A percentile compares a stretch with the other conserved stretches of the same genome.
Evolutionary conservation across 2,888 invertebrate genomes (phyloP).

Genomic region (Eilema sororculum): DNA sequence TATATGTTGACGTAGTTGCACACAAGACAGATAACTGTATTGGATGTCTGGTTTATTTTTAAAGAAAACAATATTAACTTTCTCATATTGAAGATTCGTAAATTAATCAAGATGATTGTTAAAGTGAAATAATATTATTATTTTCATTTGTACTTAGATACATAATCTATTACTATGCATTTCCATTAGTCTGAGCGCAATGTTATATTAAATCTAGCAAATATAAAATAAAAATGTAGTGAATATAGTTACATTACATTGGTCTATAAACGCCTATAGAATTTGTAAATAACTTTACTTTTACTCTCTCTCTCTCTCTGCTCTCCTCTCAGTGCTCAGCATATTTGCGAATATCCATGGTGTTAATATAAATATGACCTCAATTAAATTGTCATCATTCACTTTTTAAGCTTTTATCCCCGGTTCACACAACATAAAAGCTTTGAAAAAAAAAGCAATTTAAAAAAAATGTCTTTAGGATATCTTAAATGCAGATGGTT

Average conservation of each 20-base stretch:
- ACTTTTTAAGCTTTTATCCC: too few species aligned
- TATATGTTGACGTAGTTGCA: constrained; percentile 2
- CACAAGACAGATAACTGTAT: constrained; percentile 3
- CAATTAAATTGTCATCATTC: background rate
- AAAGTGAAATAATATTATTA: too few species aligned
- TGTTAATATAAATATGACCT: background rate
- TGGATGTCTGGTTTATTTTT: background rate
- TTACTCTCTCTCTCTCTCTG: too few species aligned
- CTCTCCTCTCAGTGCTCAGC: too few species aligned
- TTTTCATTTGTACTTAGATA: background rate
- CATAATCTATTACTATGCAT: background rate
- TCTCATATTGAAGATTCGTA: background rate
- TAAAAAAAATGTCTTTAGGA: too few species aligned
- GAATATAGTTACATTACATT: background rate
- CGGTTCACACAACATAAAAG: too few species aligned
- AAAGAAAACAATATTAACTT: background rate
- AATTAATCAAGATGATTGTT: too few species aligned
- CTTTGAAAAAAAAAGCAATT: too few species aligned
- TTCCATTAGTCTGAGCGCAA: background rate
- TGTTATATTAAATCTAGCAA: background rate
- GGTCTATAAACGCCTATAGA: background rate
- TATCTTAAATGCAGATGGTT: too few species aligned
- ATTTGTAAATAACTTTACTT: too few species aligned
- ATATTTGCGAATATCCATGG: background rate
- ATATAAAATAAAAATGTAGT: background rate